A percentile compares a stretch with the other conserved stretches of the same genome.
Conservation (phyloP, 2,113 vertebrate genomes). For the Lanius collurio region DNA sequence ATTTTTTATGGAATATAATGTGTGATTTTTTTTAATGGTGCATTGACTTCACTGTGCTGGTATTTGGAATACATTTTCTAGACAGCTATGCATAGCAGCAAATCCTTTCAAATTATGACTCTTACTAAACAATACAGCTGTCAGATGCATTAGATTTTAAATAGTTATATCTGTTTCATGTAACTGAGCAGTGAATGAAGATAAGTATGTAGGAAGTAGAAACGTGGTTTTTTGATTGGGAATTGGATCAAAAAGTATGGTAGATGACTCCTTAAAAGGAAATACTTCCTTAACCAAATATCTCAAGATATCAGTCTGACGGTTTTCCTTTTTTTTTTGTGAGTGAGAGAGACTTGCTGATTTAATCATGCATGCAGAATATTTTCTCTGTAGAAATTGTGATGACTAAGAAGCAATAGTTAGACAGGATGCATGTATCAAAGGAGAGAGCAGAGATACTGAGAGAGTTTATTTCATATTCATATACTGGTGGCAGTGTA, state of each 20-base stretch:
- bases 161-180: not conserved
- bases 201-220: not conserved
- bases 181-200: not conserved
- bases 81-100: not conserved
- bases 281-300: not conserved
- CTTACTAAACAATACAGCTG: not conserved
- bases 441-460: not conserved
- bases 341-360: not conserved
- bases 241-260: not conserved
- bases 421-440: constrained; percentile 1
- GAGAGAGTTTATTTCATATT: not conserved
- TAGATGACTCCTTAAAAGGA: not conserved
- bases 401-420: not conserved
- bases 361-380: constrained; percentile 24
- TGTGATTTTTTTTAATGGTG: not conserved
- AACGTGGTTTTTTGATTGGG: not conserved
- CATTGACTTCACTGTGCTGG: not conserved
- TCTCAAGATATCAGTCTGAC: not conserved
- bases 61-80: not conserved
- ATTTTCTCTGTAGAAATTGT: constrained; percentile 3
- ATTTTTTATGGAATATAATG: not conserved
- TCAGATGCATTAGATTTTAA: not conserved
- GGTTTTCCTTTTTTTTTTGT: not conserved
- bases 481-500: not conserved
- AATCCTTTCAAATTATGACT: not conserved